phyloP scores from a whole-genome alignment of 2,797 vertebrate genomes.

The Pristis pectinata region DNA sequence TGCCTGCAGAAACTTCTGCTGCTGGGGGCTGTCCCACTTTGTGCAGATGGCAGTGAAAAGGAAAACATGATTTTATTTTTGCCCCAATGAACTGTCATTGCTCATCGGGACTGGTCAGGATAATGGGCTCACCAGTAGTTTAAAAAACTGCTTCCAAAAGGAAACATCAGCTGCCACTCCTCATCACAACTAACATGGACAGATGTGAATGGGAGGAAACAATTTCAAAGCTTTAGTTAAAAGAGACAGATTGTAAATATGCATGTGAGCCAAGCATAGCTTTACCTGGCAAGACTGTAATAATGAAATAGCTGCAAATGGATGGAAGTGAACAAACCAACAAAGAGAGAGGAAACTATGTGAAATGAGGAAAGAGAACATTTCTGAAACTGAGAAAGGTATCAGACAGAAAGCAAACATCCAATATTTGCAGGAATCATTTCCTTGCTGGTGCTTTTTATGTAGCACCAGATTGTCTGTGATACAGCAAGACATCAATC shows the following conservation, averaged over 20 bases:
- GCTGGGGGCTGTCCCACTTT: background rate
- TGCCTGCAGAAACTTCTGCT: background rate
- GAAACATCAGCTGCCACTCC: background rate
- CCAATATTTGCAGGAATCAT: background rate
- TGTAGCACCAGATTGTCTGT: background rate
- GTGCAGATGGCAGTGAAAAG: background rate
- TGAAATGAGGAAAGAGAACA: background rate
- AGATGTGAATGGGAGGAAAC: background rate
- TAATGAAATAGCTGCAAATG: background rate
- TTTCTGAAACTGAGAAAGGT: too few relatives aligned
- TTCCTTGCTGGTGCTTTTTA: background rate
- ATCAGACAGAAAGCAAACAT: background rate
- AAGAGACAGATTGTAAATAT: background rate
- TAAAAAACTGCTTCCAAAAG: background rate
- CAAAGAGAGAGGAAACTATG: background rate
- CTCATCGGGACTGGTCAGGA: background rate
- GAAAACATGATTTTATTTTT: background rate
- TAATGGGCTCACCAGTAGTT: background rate
- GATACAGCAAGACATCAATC: background rate
- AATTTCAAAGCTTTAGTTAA: background rate
- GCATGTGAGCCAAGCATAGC: background rate
- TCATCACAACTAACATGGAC: background rate
- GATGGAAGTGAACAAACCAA: background rate
- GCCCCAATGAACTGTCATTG: background rate
- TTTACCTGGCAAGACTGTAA: background rate